A percentile compares a stretch with the other conserved stretches of the same genome.
phyloP scores from a whole-genome alignment of 2,797 vertebrate genomes.

The Anniella stebbinsi region DNA sequence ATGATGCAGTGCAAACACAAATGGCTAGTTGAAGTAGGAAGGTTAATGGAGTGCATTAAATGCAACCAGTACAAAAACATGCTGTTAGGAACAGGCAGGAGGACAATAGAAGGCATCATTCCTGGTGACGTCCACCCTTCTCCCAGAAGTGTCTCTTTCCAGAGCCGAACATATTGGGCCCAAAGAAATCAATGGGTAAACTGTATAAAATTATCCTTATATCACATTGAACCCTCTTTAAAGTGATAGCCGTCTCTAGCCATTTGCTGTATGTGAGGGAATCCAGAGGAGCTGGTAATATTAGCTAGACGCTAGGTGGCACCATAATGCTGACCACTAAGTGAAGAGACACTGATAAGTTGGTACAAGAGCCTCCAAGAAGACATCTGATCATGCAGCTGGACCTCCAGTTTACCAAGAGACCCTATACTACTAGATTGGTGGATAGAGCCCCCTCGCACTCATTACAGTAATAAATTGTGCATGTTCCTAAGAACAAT shows the following conservation, averaged over 20 bases:
- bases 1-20: neutral
- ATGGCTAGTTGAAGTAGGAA: neutral
- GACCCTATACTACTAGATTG: neutral
- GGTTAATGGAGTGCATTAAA: neutral
- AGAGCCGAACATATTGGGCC: neutral
- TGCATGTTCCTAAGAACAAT: neutral
- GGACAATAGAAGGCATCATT: neutral
- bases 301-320: conserved; percentile 8
- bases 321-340: neutral
- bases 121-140: neutral
- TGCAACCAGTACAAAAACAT: neutral
- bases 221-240: neutral
- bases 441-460: neutral
- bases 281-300: neutral
- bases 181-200: neutral
- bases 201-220: neutral
- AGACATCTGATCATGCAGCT: neutral
- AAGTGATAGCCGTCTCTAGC: neutral
- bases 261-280: neutral
- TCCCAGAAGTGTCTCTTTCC: neutral
- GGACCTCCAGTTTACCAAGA: too few relatives aligned
- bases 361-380: too few relatives aligned
- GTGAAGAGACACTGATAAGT: neutral
- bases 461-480: neutral
- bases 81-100: neutral